Percentiles rank a stretch among this genome's conserved stretches.
Evolutionary conservation across 1,140 invertebrate genomes (phyloP).

Genomic region (Nymphalis io): DNA sequence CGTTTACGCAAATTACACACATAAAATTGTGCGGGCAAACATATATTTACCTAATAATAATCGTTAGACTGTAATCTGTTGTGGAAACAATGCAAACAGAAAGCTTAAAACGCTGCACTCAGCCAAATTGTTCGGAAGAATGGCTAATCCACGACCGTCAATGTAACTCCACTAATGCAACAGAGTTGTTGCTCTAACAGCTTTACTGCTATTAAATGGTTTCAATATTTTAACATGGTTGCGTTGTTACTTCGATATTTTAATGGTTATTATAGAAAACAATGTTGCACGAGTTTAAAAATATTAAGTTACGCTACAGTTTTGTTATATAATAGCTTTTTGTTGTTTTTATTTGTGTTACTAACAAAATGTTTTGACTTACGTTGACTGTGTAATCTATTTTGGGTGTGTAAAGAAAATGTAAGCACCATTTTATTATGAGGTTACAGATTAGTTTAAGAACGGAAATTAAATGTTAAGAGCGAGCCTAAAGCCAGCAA

Average conservation of each 20-base stretch:
- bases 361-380: too few relatives aligned
- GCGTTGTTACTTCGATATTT: constrained; percentile 13
- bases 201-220: constrained; percentile 35
- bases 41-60: constrained; percentile 10
- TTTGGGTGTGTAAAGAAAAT: too few relatives aligned
- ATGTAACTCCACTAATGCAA: constrained; percentile 35
- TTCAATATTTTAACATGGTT: constrained; percentile 29
- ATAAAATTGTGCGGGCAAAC: constrained; percentile 1
- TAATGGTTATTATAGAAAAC: neutral
- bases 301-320: too few relatives aligned
- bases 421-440: too few relatives aligned
- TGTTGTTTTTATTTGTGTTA: too few relatives aligned
- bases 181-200: constrained; percentile 37
- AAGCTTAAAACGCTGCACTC: constrained; percentile 34
- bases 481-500: too few relatives aligned
- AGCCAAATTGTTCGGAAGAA: constrained; percentile 34
- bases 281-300: neutral
- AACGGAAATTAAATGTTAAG: too few relatives aligned
- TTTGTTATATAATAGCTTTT: too few relatives aligned
- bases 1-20: constrained; percentile 11
- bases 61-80: constrained; percentile 10
- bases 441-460: too few relatives aligned
- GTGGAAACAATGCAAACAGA: constrained; percentile 18
- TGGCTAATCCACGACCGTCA: constrained; percentile 26
- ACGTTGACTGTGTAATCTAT: too few relatives aligned